Evolutionary conservation across 2,888 invertebrate genomes (phyloP).

Genomic region (Melanchra persicariae): DNA sequence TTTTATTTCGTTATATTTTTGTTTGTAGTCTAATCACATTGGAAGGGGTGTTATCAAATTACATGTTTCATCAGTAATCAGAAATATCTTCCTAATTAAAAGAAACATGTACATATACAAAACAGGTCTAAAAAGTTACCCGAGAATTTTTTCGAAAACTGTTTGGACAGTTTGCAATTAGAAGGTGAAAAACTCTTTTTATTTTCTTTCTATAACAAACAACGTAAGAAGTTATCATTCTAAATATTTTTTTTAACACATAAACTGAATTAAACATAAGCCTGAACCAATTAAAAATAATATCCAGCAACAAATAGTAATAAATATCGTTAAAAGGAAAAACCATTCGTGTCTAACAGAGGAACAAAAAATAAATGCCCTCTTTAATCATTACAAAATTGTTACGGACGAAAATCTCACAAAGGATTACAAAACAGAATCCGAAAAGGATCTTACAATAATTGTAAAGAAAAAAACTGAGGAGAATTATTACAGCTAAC

Average conservation of each 20-base stretch:
- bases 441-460: conserved; percentile 63
- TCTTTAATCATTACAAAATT: conserved; percentile 63
- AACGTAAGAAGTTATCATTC: too few relatives aligned
- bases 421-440: conserved; percentile 68
- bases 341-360: conserved; percentile 36
- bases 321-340: conserved; percentile 40
- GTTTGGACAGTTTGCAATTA: too few relatives aligned
- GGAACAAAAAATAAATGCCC: conserved; percentile 56
- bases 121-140: too few relatives aligned
- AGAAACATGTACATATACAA: too few relatives aligned
- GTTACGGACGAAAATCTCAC: conserved; percentile 59
- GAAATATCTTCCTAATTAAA: too few relatives aligned
- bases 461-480: conserved; percentile 62
- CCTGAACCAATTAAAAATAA: conserved; percentile 25
- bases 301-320: conserved; percentile 33
- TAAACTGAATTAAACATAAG: neutral
- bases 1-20: conserved; percentile 69
- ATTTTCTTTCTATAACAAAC: too few relatives aligned
- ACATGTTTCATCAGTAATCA: conserved; percentile 5
- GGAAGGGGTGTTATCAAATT: neutral
- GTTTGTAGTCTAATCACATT: conserved; percentile 1
- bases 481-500: conserved; percentile 66
- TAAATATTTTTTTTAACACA: neutral
- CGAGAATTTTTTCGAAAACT: too few relatives aligned
- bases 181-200: too few relatives aligned